Percentiles rank a stretch among this genome's conserved stretches.
Evolutionary conservation across 2,888 invertebrate species (phyloP).

Genomic region (Drosophila putrida): DNA sequence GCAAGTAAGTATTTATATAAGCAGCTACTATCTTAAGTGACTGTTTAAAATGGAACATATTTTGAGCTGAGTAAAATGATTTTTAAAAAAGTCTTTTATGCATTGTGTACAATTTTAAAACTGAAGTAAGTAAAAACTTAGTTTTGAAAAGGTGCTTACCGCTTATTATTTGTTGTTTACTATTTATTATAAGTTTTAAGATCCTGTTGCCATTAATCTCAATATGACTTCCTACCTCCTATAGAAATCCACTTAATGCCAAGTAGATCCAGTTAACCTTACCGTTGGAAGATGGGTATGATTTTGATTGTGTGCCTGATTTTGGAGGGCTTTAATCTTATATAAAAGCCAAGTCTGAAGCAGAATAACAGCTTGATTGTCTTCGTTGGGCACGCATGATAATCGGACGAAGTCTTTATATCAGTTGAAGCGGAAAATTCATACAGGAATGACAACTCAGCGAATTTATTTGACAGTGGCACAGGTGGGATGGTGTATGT

Average conservation of each 20-base stretch:
- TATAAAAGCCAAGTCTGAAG: slow-evolving; percentile 50
- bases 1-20: no score
- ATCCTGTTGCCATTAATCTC: background rate
- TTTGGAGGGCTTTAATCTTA: slow-evolving; percentile 15
- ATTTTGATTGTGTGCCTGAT: slow-evolving; percentile 33
- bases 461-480: slow-evolving; percentile 40
- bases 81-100: no score
- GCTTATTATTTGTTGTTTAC: background rate
- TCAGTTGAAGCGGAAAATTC: slow-evolving; percentile 51
- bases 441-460: slow-evolving; percentile 57
- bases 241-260: slow-evolving; percentile 30
- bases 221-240: background rate
- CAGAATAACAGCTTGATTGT: slow-evolving; percentile 45
- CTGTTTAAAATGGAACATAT: no score
- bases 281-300: slow-evolving; percentile 3
- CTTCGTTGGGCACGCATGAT: slow-evolving; percentile 41
- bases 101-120: no score
- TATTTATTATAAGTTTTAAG: background rate
- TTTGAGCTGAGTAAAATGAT: no score
- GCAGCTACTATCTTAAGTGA: no score
- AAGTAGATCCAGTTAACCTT: slow-evolving; percentile 25
- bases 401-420: slow-evolving; percentile 43
- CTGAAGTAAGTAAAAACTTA: no score
- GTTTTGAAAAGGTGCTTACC: no score
- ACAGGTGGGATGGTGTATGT: slow-evolving; percentile 1